Base-by-base conservation (phyloP, 2,113 vertebrate species). In the Anhinga rufa region DNA sequence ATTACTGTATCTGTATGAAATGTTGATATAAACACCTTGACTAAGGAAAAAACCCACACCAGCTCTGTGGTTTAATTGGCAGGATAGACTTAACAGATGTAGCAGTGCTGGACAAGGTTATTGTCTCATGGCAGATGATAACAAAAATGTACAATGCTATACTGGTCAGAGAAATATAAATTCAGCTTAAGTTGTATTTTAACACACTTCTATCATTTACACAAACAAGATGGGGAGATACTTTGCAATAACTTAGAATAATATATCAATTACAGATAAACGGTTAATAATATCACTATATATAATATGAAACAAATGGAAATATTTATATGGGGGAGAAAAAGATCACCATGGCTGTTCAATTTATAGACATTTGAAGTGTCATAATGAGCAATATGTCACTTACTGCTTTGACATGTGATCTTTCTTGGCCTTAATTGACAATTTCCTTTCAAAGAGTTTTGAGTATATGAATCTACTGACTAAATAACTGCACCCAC, bases 61-160 rank as follows among this genome's bases (percentile, higher is more conserved):
- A 74, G 64, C n/a, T 95, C 96, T 85, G 25, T 61, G 69, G 55
- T 90, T 97, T 98, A 97, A 97, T 95, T 96, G 97, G 93, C 97
- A 97, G 86, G 51, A 92, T 12, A 91, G 88, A 96, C 61, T 88
- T 91, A 93, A 91, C 92, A 94, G 92, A 94, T 94, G 71, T 5
- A 92, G 78, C 86, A 38, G 78, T n/a, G 80, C 32, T 89, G 69
- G 82, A 94, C 82, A 92, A 60, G 29, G 90, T 85, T 88, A 92
- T 61, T 95, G 68, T 95, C 64, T 92, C 82, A 68, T 75, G 74
- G 86, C 48, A 93, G 55, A 92, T 61, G 51, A 32, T 46, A 84
- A 86, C 42, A 64, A 69, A 96, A 95, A 92, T 44, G 62, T 65
- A 87, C 72, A 74, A 61, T 49, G 88, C 70, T 72, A 32, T 55